These are phyloP conservation scores for Euwallacea similis DNA, from an alignment of 1,140 invertebrate genomes.

Conservation along the genomic window DNA sequence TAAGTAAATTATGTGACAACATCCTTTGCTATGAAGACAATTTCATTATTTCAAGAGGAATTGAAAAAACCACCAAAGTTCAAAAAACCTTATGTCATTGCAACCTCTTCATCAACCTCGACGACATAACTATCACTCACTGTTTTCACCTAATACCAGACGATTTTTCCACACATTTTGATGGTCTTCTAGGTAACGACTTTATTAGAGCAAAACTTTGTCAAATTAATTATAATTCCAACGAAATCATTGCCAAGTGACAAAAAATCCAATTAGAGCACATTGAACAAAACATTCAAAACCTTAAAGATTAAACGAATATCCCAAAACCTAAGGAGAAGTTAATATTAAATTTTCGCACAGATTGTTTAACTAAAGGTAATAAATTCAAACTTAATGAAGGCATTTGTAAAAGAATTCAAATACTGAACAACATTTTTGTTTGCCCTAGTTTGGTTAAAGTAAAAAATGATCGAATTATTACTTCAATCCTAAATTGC, in stretches of 20 bases:
- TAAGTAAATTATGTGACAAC: neutral
- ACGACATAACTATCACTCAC: neutral
- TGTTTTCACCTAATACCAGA: neutral
- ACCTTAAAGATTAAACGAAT: neutral
- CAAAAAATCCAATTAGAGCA: neutral
- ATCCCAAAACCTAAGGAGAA: neutral
- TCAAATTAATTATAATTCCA: neutral
- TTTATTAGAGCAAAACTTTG: neutral
- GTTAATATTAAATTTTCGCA: neutral
- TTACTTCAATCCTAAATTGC: neutral
- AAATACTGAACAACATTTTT: neutral
- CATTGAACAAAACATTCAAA: neutral
- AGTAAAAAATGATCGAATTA: neutral
- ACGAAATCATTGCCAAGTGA: neutral
- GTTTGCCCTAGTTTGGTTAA: neutral
- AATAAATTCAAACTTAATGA: conserved; percentile 5
- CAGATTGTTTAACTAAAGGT: neutral
- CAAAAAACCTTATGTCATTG: neutral
- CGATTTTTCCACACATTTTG: neutral
- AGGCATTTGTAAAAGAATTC: neutral
- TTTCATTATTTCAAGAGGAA: neutral
- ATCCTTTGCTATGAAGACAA: neutral
- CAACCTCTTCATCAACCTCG: neutral
- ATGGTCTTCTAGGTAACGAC: neutral
- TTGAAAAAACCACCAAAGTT: neutral